Evolutionary conservation across 2,113 vertebrate genomes (phyloP), one percentile per base, ranked within the genome.

Genomic region (Amia ocellicauda): DNA sequence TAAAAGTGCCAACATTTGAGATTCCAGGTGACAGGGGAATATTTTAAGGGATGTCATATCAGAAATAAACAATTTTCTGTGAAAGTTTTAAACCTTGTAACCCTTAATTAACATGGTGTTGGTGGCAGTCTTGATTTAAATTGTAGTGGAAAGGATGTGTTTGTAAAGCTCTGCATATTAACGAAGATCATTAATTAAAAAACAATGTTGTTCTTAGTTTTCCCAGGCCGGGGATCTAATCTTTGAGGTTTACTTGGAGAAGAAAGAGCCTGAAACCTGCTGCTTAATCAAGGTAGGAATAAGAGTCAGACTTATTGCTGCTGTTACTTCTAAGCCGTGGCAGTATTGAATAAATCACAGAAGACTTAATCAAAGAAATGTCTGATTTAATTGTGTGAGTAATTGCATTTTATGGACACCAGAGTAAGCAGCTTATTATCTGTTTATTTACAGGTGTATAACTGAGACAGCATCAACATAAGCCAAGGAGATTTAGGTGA

Each of bases 171-270:
- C 3, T 45, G 24, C 24, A 13, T 23, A n/a, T 27, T 43, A 11
- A 43, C 41, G 1, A 29, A 57, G 42, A 19, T 40, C 17, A 20
- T 51, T 26, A 36, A 13, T 27, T 20, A 36, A 10, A 36, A 50
- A 50, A 53, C 72, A 56, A 22, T 20, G 61, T 68, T 73, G 68
- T 8, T 78, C 79, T 31, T 69, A 99, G 95, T 93, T 96, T 78
- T 93, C 91, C 49, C 96, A 95, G 66, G 94, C 94, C 71, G 96
- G 94, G 72, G 96, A 98, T 80, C 74, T 98, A 81, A 86, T 99
- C 73, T 94, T 97, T 68, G 96, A 97, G 81, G 94, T 96, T n/a
- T 99, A 92, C 2, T 86, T 98, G 74, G 94, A 94, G 79, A 93
- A 83, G 75, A 95, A 88, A 68, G 89, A 89, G 54, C 92, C 92